phyloP scores from a whole-genome alignment of 2,888 invertebrate species.

The Rhagonycha fulva region DNA sequence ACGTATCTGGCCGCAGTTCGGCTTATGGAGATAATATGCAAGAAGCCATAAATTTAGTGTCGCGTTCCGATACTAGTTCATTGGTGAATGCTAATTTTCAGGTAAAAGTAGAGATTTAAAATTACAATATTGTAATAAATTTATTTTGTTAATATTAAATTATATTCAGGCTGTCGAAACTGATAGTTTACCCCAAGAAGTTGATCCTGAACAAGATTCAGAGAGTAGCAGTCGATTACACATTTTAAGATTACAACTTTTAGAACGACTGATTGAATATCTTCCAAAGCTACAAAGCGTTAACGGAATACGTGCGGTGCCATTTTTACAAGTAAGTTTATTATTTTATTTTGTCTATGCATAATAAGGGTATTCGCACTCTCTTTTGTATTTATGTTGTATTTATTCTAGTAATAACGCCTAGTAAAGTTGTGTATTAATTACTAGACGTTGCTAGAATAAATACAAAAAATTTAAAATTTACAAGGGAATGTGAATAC shows the following conservation, averaged over 20 bases:
- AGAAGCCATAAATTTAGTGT: slow-evolving; percentile 58
- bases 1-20: slow-evolving; percentile 90
- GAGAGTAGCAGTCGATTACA: slow-evolving; percentile 62
- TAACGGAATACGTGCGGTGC: slow-evolving; percentile 85
- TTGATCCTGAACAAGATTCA: slow-evolving; percentile 47
- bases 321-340: slow-evolving; percentile 81
- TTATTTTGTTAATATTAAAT: slow-evolving; percentile 13
- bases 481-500: no score
- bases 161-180: slow-evolving; percentile 38
- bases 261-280: slow-evolving; percentile 78
- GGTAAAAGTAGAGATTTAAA: slow-evolving; percentile 42
- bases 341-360: background rate
- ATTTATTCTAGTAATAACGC: no score
- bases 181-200: slow-evolving; percentile 43
- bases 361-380: no score
- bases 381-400: no score
- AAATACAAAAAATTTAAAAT: no score
- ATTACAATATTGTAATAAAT: background rate
- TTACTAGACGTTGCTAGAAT: no score
- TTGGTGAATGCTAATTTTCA: slow-evolving; percentile 56
- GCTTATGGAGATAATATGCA: slow-evolving; percentile 80
- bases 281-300: slow-evolving; percentile 75
- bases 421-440: no score
- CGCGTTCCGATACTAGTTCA: slow-evolving; percentile 63
- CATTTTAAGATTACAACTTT: slow-evolving; percentile 68